Evolutionary conservation across 2,888 invertebrate species (phyloP).

Genomic region (Oxyteleia sp.): DNA sequence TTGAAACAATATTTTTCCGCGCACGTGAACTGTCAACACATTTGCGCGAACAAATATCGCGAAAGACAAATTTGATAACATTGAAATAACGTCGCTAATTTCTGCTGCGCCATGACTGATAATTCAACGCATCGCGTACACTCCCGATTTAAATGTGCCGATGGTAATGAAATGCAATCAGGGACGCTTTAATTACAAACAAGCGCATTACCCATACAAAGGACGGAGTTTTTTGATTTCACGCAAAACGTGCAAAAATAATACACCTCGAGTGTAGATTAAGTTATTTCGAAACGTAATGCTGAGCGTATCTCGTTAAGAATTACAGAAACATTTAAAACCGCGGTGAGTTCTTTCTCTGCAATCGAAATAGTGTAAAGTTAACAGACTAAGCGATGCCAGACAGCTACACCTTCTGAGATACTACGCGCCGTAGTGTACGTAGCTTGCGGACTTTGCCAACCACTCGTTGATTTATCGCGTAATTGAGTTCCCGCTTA

Average conservation of each 20-base stretch:
- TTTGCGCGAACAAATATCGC: conserved; percentile 26
- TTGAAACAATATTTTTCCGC: conserved; percentile 28
- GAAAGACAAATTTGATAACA: conserved; percentile 47
- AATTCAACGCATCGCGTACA: conserved; percentile 37
- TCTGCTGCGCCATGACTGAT: conserved; percentile 46
- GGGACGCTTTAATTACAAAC: too few relatives aligned
- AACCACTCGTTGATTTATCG: conserved; percentile 78
- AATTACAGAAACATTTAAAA: conserved; percentile 33
- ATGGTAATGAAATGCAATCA: conserved; percentile 49
- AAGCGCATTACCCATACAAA: too few relatives aligned
- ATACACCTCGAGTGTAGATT: not conserved
- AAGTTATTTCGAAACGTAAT: conserved; percentile 3
- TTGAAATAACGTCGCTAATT: conserved; percentile 50
- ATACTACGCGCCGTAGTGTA: conserved; percentile 72
- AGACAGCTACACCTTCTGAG: conserved; percentile 75
- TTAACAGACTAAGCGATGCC: conserved; percentile 76
- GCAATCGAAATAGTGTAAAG: conserved; percentile 72
- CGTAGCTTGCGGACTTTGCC: conserved; percentile 76
- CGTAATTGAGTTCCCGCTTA: conserved; percentile 75
- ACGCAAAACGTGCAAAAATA: too few relatives aligned
- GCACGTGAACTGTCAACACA: conserved; percentile 19
- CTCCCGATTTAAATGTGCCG: conserved; percentile 40
- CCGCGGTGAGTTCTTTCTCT: conserved; percentile 35
- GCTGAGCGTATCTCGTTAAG: conserved; percentile 8
- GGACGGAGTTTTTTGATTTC: too few relatives aligned